phyloP scores from a whole-genome alignment of 2,888 invertebrate genomes.

The Apoda limacodes region DNA sequence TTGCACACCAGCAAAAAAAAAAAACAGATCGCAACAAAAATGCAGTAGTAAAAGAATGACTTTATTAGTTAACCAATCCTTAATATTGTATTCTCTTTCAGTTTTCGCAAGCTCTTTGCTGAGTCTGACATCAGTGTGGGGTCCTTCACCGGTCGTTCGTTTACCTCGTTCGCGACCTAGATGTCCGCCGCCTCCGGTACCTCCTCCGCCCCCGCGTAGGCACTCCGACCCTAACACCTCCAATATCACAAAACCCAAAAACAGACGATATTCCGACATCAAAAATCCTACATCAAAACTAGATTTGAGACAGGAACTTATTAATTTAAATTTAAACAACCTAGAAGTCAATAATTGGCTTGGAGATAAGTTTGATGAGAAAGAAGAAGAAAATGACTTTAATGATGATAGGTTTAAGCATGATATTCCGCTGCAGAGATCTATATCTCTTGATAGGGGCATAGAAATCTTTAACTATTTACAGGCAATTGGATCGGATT shows the following conservation, averaged over 20 bases:
- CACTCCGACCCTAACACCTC: constrained; percentile 32
- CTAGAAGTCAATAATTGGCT: constrained; percentile 49
- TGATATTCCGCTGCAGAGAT: constrained; percentile 44
- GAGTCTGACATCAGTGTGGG: constrained; percentile 79
- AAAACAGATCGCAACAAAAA: too few relatives aligned
- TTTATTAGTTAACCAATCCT: too few relatives aligned
- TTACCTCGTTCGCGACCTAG: constrained; percentile 80
- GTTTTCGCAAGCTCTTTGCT: constrained; percentile 92
- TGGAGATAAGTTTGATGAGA: constrained; percentile 39
- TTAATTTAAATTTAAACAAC: constrained; percentile 37
- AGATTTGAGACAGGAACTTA: constrained; percentile 50
- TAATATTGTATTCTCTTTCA: constrained; percentile 31
- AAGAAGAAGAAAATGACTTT: constrained; percentile 24
- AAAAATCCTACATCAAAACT: constrained; percentile 29
- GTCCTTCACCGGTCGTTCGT: constrained; percentile 83
- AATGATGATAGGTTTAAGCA: constrained; percentile 34
- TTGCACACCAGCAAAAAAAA: too few relatives aligned
- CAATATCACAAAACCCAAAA: constrained; percentile 18
- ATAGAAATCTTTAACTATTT: constrained; percentile 46
- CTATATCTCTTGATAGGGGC: constrained; percentile 52
- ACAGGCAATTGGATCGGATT: constrained; percentile 39
- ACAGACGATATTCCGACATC: constrained; percentile 33
- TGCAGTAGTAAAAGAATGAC: too few relatives aligned
- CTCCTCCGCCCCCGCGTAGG: constrained; percentile 54
- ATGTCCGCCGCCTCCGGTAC: constrained; percentile 71